Conservation (phyloP, 2,888 invertebrate species). For the Gryllus longicercus region DNA sequence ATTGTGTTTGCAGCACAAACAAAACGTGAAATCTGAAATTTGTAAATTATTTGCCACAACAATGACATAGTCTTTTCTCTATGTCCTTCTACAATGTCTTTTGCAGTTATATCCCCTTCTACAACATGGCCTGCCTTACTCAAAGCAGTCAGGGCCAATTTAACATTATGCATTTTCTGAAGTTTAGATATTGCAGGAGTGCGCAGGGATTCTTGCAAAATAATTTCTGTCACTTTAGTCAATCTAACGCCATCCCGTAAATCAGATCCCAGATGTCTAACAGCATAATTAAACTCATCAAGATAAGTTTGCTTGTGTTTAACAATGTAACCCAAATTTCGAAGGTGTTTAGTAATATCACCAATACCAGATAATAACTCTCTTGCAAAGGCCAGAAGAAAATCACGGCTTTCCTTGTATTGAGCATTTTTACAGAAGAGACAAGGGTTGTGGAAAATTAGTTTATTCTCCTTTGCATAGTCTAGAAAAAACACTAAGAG, state of each 20-base stretch:
- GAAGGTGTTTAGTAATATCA: constrained; percentile 76
- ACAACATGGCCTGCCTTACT: constrained; percentile 58
- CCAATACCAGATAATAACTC: constrained; percentile 77
- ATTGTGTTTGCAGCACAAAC: constrained; percentile 43
- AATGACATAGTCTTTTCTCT: constrained; percentile 82
- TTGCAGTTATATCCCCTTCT: constrained; percentile 63
- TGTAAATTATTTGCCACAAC: constrained; percentile 85
- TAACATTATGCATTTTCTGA: constrained; percentile 83
- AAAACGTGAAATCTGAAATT: constrained; percentile 58
- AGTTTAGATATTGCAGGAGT: constrained; percentile 81
- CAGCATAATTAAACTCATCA: constrained; percentile 86
- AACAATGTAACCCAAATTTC: constrained; percentile 70
- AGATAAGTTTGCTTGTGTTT: constrained; percentile 75
- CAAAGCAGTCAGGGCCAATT: constrained; percentile 68
- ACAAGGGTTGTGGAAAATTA: constrained; percentile 87
- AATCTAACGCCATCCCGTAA: constrained; percentile 84
- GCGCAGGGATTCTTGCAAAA: constrained; percentile 65
- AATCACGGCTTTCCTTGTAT: constrained; percentile 66
- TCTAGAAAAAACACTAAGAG: constrained; percentile 81
- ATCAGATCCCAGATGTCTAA: constrained; percentile 72
- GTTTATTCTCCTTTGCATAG: constrained; percentile 70
- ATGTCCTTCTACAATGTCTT: constrained; percentile 84
- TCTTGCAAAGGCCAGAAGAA: constrained; percentile 73
- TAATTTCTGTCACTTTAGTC: constrained; percentile 75
- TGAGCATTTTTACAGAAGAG: constrained; percentile 59